These are phyloP conservation scores for Protonemura montana DNA, from an alignment of 2,888 invertebrate species.

Conservation along the genomic window DNA sequence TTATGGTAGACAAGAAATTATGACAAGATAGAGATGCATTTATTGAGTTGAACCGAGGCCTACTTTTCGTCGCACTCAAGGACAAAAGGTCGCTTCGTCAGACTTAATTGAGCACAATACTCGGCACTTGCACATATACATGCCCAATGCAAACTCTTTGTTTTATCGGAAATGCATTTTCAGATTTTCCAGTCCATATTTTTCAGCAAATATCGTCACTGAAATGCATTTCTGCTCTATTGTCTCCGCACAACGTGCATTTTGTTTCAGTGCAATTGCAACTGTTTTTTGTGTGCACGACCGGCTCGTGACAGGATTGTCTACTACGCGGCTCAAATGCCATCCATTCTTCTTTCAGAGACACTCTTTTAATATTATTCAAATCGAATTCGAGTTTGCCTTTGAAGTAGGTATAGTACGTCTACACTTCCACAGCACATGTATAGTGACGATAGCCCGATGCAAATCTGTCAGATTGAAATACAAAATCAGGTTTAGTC, in stretches of 20 bases:
- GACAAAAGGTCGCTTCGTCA: background rate
- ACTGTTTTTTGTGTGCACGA: background rate
- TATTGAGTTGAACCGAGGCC: background rate
- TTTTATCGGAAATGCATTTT: background rate
- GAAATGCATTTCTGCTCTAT: background rate
- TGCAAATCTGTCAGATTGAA: constrained; percentile 12
- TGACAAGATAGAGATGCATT: background rate
- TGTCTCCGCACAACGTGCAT: background rate
- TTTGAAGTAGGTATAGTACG: background rate
- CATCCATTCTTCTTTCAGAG: constrained; percentile 12
- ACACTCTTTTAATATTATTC: background rate
- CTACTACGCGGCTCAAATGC: background rate
- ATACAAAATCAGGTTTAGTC: background rate
- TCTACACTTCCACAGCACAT: background rate
- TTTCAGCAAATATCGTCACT: background rate
- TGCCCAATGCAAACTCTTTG: background rate
- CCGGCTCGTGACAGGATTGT: background rate
- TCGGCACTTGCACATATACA: background rate
- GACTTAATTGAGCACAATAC: background rate
- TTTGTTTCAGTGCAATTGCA: background rate
- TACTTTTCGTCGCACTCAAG: background rate
- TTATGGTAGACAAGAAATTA: background rate
- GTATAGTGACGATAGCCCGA: background rate
- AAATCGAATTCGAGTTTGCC: background rate
- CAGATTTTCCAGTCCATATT: background rate